Percentiles rank a stretch among this genome's conserved stretches.
phyloP scores from a whole-genome alignment of 2,888 invertebrate species.

The Leucozona laternaria region DNA sequence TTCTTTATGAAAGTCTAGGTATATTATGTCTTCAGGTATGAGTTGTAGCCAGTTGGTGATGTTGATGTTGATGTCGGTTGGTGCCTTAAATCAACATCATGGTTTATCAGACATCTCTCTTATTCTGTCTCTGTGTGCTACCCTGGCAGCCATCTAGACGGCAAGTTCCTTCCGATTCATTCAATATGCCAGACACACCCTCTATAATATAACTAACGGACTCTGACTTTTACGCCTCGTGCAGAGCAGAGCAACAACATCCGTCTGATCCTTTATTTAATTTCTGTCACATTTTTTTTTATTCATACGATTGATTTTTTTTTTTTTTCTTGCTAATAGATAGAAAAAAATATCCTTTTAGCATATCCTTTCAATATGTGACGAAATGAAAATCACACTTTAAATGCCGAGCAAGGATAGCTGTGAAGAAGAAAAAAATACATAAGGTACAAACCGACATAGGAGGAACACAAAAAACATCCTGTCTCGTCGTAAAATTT shows the following conservation, averaged over 20 bases:
- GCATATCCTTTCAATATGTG: slow-evolving; percentile 67
- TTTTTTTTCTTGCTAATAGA: slow-evolving; percentile 28
- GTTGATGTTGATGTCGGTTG: slow-evolving; percentile 26
- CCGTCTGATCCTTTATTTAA: slow-evolving; percentile 67
- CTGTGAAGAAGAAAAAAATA: slow-evolving; percentile 2
- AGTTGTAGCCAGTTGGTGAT: not conserved
- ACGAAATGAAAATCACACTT: slow-evolving; percentile 73
- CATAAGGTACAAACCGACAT: not conserved
- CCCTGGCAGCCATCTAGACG: slow-evolving; percentile 58
- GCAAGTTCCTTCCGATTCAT: slow-evolving; percentile 66
- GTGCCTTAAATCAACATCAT: slow-evolving; percentile 66
- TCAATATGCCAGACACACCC: slow-evolving; percentile 57
- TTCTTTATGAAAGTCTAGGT: slow-evolving; percentile 19
- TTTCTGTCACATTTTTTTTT: slow-evolving; percentile 44
- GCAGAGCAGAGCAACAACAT: slow-evolving; percentile 44
- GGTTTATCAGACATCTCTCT: slow-evolving; percentile 60
- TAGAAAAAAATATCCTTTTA: slow-evolving; percentile 49
- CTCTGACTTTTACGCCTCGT: slow-evolving; percentile 47
- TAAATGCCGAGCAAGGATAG: slow-evolving; percentile 37
- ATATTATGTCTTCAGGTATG: slow-evolving; percentile 34
- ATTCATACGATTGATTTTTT: slow-evolving; percentile 18
- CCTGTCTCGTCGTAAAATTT: slow-evolving; percentile 73
- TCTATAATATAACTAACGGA: slow-evolving; percentile 32
- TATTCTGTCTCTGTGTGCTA: not conserved
- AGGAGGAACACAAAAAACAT: slow-evolving; percentile 47